Evolutionary conservation across 2,888 invertebrate species (phyloP).

Genomic region (Drosophila maculinotata): DNA sequence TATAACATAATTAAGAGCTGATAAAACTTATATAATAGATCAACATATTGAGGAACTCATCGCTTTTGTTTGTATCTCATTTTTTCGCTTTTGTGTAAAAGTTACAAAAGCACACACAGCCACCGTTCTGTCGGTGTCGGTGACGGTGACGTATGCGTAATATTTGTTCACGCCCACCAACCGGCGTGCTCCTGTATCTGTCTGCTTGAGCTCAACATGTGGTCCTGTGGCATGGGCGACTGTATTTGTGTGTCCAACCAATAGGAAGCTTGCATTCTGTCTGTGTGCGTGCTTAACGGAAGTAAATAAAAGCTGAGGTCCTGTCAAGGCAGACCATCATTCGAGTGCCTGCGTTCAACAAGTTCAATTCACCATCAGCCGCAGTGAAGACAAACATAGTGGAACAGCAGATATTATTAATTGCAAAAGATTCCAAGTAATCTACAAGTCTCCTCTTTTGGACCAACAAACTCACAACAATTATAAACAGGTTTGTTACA

Average conservation of each 20-base stretch:
- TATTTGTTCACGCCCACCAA: constrained; percentile 75
- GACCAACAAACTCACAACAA: background rate
- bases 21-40: constrained; percentile 72
- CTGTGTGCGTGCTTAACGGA: constrained; percentile 58
- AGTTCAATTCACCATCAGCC: constrained; percentile 51
- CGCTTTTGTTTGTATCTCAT: constrained; percentile 20
- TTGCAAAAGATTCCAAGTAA: constrained; percentile 19
- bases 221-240: constrained; percentile 35
- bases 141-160: constrained; percentile 68
- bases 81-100: constrained; percentile 51
- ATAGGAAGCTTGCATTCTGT: constrained; percentile 50
- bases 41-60: constrained; percentile 60
- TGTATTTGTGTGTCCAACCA: constrained; percentile 53
- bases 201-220: constrained; percentile 71
- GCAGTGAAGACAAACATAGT: constrained; percentile 21
- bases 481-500: constrained; percentile 31
- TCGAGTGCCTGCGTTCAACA: constrained; percentile 76
- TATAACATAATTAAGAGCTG: constrained; percentile 78
- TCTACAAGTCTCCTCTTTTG: constrained; percentile 1
- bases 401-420: constrained; percentile 1
- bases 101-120: constrained; percentile 43
- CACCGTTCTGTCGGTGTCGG: constrained; percentile 12
- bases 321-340: constrained; percentile 73
- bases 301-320: constrained; percentile 81
- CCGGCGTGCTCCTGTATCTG: constrained; percentile 19